Evolutionary conservation across 1,140 invertebrate genomes (phyloP), one percentile per base, ranked within the genome.

Genomic region (Scylla paramamosain): DNA sequence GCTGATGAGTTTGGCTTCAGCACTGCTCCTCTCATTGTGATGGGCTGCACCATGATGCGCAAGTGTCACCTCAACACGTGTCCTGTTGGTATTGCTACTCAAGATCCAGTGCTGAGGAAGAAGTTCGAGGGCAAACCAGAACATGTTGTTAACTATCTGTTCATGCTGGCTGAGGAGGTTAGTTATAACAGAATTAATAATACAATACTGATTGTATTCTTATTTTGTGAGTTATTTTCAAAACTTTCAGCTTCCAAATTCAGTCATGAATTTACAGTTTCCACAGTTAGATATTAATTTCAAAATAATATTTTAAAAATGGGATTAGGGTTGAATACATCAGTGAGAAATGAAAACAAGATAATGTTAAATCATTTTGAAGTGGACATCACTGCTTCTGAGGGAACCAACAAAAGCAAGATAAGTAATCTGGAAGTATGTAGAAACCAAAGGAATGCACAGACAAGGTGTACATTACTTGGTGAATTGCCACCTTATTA

Each of bases 31-130:
- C 97, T 99, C 82, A 99, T 99, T 97, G 99, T 98, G 0, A 98
- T 99, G 97, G 98, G 99, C 14, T 99, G 99, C 97, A 99, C 99
- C 10, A 99, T 99, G 99, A 99, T 99, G 99, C 97, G 99, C 91
- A 99, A 99, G 97, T 99, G 99, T 97, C 99, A 99, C 97, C 97
- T 99, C 94, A 99, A 99, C 97, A 99, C 99, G 39, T 99, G 99
- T 96, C 99, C 99, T 0, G 99, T 99, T 92, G 99, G 99, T 95
- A 99, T 99, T 96, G 99, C 99, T 2, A 99, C 99, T 0, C 99
- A 97, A 97, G 99, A 99, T 97, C 99, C 99, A 0, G 97, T 98
- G 25, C 97, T 99, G 29, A 97, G 99, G 32, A 99, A 99, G 96
- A 99, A 99, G 97, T 99, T 99, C 97, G 98, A 98, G 32, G 99